Base-by-base conservation (phyloP, 2,888 invertebrate species). In the Napeogenes inachia region DNA sequence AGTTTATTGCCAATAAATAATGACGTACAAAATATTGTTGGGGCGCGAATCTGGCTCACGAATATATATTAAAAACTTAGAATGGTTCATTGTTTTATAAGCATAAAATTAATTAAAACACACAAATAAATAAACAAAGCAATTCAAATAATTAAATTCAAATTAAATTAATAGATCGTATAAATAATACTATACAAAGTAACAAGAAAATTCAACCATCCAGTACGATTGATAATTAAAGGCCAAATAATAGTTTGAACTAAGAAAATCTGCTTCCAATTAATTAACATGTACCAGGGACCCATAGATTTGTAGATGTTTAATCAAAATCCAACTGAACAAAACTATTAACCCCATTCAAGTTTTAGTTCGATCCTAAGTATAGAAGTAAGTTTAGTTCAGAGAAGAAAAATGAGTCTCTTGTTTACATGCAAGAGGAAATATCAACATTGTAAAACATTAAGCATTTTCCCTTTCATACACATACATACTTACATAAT, bases 401-500 rank as follows among this genome's bases (percentile, higher is more conserved):
- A 5, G 21, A 59, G 59, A 60, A 38, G n/a, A 55, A 62, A 64
- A 55, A 54, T 60, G 55, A 56, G 55, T 33, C n/a, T 46, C 50
- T n/a, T 57, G 54, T 46, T 47, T n/a, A 53, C 46, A 47, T 45
- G 46, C 42, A 42, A 6, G 42, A 2, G 8, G 42, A 42, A 2
- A 12, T 3, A 12, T 10, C 2, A 64, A 60, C 21, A 21, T 21
- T 59, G 45, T 35, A 61, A 65, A 60, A 62, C 64, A 53, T 53
- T n/a, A n/a, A 47, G 46, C 13, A 47, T 3, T 21, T 21, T 13
- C 46, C 6, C 21, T 21, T 47, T 13, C 61, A 65, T 69, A 21
- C 21, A 21, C 21, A 21, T 70, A 68, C 69, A 77, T 88, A 88
- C 89, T 88, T 74, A 89, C 89, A 73, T 87, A 88, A 72, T 87